phyloP scores from a whole-genome alignment of 2,888 invertebrate genomes.

The Mimachlamys varia region DNA sequence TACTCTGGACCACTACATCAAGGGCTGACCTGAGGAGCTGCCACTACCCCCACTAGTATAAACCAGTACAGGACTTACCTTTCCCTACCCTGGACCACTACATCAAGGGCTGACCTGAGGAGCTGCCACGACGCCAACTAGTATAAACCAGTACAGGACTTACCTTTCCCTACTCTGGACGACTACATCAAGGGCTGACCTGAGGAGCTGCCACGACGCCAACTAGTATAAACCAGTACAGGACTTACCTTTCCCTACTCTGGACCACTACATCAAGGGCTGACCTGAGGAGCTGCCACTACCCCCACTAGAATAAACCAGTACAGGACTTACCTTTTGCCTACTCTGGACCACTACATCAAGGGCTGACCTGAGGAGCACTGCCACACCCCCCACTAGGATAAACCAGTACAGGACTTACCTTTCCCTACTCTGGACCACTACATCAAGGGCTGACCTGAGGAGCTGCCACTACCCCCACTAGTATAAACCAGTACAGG shows the following conservation, averaged over 20 bases:
- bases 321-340: background rate
- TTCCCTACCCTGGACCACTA: background rate
- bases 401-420: background rate
- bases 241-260: background rate
- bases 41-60: no score
- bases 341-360: conserved; percentile 13
- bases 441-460: background rate
- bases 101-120: background rate
- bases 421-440: conserved; percentile 2
- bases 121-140: background rate
- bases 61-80: background rate
- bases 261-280: conserved; percentile 6
- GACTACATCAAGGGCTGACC: background rate
- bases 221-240: background rate
- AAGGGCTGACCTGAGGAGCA: background rate
- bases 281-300: background rate
- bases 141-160: background rate
- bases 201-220: background rate
- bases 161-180: conserved; percentile 10
- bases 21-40: background rate
- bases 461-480: no score
- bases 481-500: background rate
- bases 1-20: conserved; percentile 5
- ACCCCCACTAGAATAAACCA: no score
- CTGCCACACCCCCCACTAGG: no score